phyloP scores from a whole-genome alignment of 92 coral and sea anemone genomes.

The Bergia puertoricense region DNA sequence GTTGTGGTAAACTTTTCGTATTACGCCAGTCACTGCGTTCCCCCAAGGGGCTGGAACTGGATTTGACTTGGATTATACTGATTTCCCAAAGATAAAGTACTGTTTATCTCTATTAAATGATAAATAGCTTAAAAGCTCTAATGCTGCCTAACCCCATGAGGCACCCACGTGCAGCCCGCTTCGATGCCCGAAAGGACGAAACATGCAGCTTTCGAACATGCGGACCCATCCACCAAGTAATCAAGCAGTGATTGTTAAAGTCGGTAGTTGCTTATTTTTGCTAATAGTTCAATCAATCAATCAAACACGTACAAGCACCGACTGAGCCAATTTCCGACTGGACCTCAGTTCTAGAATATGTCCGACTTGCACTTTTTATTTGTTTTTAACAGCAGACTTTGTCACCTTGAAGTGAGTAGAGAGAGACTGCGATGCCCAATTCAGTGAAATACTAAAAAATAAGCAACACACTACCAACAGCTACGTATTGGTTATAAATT shows the following conservation, averaged over 20 bases:
- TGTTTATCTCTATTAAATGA: not conserved
- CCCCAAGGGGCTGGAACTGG: too few species aligned
- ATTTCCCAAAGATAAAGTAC: not conserved
- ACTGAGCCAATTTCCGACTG: not conserved
- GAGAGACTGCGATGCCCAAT: not conserved
- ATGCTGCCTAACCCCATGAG: constrained; percentile 1
- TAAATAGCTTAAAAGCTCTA: not conserved
- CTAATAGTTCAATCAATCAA: not conserved
- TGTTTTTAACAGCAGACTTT: not conserved
- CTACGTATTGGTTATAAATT: not conserved
- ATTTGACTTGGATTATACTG: not conserved
- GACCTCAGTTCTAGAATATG: not conserved
- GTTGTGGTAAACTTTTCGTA: too few species aligned
- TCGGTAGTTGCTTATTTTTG: not conserved
- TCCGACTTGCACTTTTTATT: too few species aligned
- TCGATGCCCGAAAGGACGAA: constrained; percentile 13
- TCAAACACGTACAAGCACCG: constrained; percentile 6
- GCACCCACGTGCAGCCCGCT: constrained; percentile 18
- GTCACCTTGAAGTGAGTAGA: not conserved
- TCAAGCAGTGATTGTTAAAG: not conserved
- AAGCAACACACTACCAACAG: not conserved
- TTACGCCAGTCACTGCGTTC: too few species aligned
- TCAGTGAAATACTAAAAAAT: too few species aligned
- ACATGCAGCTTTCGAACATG: not conserved
- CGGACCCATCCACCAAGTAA: not conserved